A percentile compares a stretch with the other conserved stretches of the same genome.
Evolutionary conservation across 2,113 vertebrate species (phyloP).

Genomic region (Dascyllus trimaculatus): DNA sequence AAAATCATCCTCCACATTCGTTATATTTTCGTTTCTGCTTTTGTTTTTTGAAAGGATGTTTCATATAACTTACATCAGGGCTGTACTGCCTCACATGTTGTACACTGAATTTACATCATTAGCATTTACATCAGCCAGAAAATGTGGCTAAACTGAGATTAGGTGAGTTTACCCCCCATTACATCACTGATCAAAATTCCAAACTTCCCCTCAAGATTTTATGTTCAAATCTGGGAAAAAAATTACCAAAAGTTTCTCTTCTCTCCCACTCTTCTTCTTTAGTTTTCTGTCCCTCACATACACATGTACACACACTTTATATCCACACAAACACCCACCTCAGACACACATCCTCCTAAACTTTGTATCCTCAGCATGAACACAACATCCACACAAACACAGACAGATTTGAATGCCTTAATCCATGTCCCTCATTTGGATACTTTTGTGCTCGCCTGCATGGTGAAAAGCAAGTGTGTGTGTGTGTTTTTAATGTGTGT

Average conservation of each 20-base stretch:
- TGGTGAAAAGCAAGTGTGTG: slow-evolving; percentile 41
- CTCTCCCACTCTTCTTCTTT: slow-evolving; percentile 5
- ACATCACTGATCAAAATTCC: slow-evolving; percentile 57
- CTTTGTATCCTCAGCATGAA: slow-evolving; percentile 2
- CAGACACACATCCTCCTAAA: slow-evolving; percentile 5
- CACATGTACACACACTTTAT: slow-evolving; percentile 12
- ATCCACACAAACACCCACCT: slow-evolving; percentile 18
- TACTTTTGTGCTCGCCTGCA: slow-evolving; percentile 58
- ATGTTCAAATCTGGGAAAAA: slow-evolving; percentile 13
- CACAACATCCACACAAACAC: slow-evolving; percentile 24
- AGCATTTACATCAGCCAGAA: slow-evolving; percentile 50
- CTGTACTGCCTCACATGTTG: slow-evolving; percentile 5
- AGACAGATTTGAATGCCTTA: slow-evolving; percentile 40
- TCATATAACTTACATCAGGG: slow-evolving; percentile 59
- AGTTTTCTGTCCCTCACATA: background rate
- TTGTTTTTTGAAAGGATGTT: slow-evolving; percentile 30
- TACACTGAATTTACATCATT: slow-evolving; percentile 48
- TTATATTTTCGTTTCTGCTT: background rate
- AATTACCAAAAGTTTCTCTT: slow-evolving; percentile 1
- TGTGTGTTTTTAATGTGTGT: background rate
- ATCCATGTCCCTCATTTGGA: slow-evolving; percentile 57
- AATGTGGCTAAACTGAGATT: slow-evolving; percentile 40
- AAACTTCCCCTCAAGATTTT: slow-evolving; percentile 19
- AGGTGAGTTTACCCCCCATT: slow-evolving; percentile 44
- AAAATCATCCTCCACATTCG: background rate